These are phyloP conservation scores for Littorina saxatilis DNA, from an alignment of 1,140 invertebrate species.

Conservation along the genomic window DNA sequence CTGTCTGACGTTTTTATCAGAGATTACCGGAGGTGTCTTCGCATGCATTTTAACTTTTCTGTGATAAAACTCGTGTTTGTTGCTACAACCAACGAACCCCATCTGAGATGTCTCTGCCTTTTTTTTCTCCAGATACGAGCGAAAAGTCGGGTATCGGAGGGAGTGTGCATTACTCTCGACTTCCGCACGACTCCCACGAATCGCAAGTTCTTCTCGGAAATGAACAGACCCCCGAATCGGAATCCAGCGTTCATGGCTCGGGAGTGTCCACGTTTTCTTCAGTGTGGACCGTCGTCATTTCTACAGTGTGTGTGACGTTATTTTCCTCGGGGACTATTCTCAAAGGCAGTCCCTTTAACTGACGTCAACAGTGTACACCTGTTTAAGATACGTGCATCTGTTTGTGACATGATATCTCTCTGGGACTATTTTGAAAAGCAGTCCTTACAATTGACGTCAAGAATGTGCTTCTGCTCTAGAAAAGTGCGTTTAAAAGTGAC, in stretches of 20 bases:
- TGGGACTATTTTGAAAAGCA: too few species aligned
- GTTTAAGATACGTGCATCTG: too few species aligned
- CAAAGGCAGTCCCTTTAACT: background rate
- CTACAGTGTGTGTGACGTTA: background rate
- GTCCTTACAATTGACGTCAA: too few species aligned
- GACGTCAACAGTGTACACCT: background rate
- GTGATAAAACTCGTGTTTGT: background rate
- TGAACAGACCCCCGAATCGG: background rate
- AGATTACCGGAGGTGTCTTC: too few species aligned
- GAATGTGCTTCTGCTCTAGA: too few species aligned
- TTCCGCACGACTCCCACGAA: conserved; percentile 3
- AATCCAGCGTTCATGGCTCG: background rate
- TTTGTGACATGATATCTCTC: too few species aligned
- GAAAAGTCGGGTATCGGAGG: background rate
- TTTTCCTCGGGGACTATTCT: too few species aligned
- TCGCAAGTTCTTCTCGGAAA: background rate
- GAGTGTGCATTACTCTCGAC: background rate
- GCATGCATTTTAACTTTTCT: too few species aligned
- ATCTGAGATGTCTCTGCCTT: background rate
- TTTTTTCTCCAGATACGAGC: background rate
- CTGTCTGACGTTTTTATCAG: background rate
- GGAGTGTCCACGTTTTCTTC: background rate
- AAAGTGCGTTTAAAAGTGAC: too few species aligned
- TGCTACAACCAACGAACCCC: background rate
- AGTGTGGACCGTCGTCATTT: background rate